These are phyloP conservation scores for Scaptomyza parva DNA, from an alignment of 2,888 invertebrate genomes.

Conservation along the genomic window DNA sequence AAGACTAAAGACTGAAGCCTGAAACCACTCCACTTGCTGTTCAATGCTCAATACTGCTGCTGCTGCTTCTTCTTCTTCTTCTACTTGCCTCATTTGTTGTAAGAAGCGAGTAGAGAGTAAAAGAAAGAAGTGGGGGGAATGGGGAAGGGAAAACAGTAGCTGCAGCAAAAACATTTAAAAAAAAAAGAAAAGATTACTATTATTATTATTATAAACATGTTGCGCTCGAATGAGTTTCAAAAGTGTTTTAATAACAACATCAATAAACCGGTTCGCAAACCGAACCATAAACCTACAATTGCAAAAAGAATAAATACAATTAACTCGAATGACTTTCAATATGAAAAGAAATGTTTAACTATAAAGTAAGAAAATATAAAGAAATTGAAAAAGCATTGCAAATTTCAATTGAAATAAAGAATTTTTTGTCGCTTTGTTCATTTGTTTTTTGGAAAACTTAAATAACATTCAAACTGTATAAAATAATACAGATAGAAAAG, in stretches of 20 bases:
- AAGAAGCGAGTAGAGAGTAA: slow-evolving; percentile 10
- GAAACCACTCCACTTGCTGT: too few relatives aligned
- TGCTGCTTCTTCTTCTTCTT: slow-evolving; percentile 21
- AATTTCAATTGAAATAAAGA: too few relatives aligned
- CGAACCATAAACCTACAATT: slow-evolving; percentile 51
- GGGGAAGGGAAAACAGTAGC: slow-evolving; percentile 41
- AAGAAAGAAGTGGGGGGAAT: not conserved
- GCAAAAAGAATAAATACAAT: slow-evolving; percentile 9
- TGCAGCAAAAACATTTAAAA: slow-evolving; percentile 44
- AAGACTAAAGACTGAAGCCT: too few relatives aligned
- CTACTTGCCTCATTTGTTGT: slow-evolving; percentile 5
- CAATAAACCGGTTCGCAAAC: slow-evolving; percentile 50
- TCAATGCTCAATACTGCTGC: too few relatives aligned
- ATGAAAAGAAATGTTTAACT: too few relatives aligned
- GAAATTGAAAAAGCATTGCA: slow-evolving; percentile 7
- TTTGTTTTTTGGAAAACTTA: too few relatives aligned
- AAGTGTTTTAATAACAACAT: slow-evolving; percentile 30
- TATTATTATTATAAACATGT: slow-evolving; percentile 63
- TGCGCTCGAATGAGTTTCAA: slow-evolving; percentile 54
- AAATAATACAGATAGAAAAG: too few relatives aligned
- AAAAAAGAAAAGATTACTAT: too few relatives aligned
- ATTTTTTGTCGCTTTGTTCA: too few relatives aligned
- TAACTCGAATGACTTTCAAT: too few relatives aligned
- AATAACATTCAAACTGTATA: too few relatives aligned
- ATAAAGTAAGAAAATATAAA: too few relatives aligned